phyloP scores from a whole-genome alignment of 2,797 vertebrate species.

The Chrysocyon brachyurus region DNA sequence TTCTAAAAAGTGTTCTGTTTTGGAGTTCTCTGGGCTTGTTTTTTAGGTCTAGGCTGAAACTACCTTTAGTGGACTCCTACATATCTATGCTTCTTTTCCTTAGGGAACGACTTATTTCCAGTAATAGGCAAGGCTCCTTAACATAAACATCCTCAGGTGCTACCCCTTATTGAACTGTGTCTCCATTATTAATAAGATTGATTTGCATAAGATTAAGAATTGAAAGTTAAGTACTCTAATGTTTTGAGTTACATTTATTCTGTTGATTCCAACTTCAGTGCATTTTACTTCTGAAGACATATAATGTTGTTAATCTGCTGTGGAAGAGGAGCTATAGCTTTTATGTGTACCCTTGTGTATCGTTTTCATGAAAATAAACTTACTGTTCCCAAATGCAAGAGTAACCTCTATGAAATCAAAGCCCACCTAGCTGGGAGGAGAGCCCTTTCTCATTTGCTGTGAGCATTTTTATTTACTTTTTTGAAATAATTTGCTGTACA shows the following conservation, averaged over 20 bases:
- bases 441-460: neutral
- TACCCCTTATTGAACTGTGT: neutral
- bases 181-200: neutral
- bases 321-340: neutral
- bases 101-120: neutral
- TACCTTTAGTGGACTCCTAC: neutral
- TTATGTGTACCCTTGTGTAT: neutral
- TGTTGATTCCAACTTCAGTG: neutral
- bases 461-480: constrained; percentile 32
- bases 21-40: neutral
- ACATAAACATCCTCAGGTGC: neutral
- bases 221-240: neutral
- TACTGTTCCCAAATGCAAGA: neutral
- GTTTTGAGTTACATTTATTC: neutral
- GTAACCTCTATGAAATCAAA: neutral
- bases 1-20: neutral
- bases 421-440: neutral
- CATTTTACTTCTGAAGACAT: neutral
- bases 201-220: neutral
- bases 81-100: constrained; percentile 16
- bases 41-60: neutral
- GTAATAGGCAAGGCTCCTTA: neutral
- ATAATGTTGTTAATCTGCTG: neutral
- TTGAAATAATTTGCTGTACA: constrained; percentile 13
- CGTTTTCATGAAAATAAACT: neutral